Evolutionary conservation across 2,888 invertebrate genomes (phyloP), one percentile per base, ranked within the genome.

Genomic region (Hoplodrina ambigua): DNA sequence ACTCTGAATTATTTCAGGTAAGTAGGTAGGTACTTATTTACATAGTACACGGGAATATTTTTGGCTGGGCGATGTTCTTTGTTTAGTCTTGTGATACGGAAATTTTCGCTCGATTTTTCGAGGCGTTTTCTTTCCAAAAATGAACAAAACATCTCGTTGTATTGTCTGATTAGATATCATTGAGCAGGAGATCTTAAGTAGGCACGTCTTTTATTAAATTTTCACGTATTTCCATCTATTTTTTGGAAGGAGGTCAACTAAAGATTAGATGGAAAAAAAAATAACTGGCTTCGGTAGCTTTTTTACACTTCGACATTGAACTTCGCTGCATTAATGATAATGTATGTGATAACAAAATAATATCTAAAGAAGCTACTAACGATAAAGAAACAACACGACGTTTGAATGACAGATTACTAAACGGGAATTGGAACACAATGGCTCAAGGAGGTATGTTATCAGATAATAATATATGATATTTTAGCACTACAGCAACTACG

Each of bases 371-470:
- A 60, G 57, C 37, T 37, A 30, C 13, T 70, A 69, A 52, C 17
- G 49, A 59, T 73, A 74, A 62, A 20, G 41, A 58, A 37, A 30
- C 17, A n/a, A 61, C 55, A 64, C 46, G 75, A 69, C 64, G 55
- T 65, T 66, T 68, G 59, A 50, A 72, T 72, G 78, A 83, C 59
- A 74, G 61, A 80, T 82, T 68, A 63, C 50, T 68, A 30, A 56
- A 52, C 33, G 49, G 68, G 64, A 80, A 78, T 62, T 64, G 60
- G 75, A 74, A 25, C 72, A 82, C 62, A 66, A 46, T 46, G 67
- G 68, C 73, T 61, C 84, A 85, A 79, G 85, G 83, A 55, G 54
- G 11, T 33, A 8, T 54, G 6, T 75, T 72, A 69, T 84, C 80
- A 55, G 80, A 82, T 84, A 77, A 53, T 49, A 78, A 68, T 67